These are phyloP conservation scores for Thereva unica DNA, from an alignment of 2,888 invertebrate genomes.

Conservation along the genomic window DNA sequence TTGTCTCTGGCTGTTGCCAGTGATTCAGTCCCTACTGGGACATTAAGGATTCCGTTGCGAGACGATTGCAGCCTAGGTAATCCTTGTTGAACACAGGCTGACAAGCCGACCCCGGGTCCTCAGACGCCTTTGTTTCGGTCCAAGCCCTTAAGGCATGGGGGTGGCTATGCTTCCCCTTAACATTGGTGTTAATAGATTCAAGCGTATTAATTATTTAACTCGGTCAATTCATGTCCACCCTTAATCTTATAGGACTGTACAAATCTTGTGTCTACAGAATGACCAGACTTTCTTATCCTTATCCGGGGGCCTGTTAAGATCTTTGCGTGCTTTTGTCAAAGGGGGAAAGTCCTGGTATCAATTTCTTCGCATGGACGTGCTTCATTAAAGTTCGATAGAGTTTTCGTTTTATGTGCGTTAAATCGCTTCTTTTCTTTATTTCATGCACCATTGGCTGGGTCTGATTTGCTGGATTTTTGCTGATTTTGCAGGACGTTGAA, in stretches of 20 bases:
- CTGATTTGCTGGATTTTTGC: conserved; percentile 15
- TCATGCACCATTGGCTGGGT: conserved; percentile 14
- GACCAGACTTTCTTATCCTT: neutral
- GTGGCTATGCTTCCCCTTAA: too few species aligned
- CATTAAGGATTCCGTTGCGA: conserved; percentile 18
- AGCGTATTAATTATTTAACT: conserved; percentile 31
- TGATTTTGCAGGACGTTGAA: conserved; percentile 12
- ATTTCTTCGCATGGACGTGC: conserved; percentile 26
- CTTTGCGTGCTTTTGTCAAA: neutral
- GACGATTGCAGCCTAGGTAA: conserved; percentile 14
- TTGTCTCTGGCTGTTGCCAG: conserved; percentile 14
- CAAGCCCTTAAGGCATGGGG: too few species aligned
- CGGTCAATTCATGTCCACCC: conserved; percentile 30
- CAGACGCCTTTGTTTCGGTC: too few species aligned
- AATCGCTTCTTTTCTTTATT: conserved; percentile 21
- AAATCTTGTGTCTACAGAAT: conserved; percentile 5
- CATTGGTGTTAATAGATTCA: conserved; percentile 17
- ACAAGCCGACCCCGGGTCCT: too few species aligned
- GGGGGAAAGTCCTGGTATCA: conserved; percentile 12
- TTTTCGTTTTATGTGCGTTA: neutral
- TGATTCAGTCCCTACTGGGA: conserved; percentile 26
- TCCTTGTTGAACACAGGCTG: too few species aligned
- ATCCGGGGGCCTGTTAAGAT: neutral
- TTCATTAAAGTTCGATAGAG: conserved; percentile 27
- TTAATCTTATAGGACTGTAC: conserved; percentile 20